Evolutionary conservation across 2,888 invertebrate species (phyloP).

Genomic region (Lasioglossum marginatum): DNA sequence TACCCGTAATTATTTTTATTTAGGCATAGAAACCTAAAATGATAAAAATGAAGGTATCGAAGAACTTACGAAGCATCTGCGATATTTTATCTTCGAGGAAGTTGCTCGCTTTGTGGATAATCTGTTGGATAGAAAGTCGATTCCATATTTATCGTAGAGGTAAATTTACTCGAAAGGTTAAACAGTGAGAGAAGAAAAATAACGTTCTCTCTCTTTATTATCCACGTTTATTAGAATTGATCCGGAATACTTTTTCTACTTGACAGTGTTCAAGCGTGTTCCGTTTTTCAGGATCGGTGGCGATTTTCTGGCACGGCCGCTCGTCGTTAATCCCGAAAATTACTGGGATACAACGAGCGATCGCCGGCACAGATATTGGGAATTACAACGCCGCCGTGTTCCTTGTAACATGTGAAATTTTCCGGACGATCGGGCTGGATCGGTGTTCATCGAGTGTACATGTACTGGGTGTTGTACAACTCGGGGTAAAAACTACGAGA

Average conservation of each 20-base stretch:
- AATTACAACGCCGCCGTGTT: slow-evolving; percentile 18
- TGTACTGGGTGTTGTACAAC: not conserved
- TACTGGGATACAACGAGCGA: slow-evolving; percentile 15
- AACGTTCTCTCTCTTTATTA: not conserved
- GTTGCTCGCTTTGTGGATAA: not conserved
- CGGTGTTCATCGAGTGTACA: not conserved
- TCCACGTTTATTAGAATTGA: not conserved
- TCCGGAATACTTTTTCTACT: no score
- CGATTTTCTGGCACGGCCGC: not conserved
- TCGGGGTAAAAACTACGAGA: not conserved
- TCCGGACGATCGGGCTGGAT: slow-evolving; percentile 22
- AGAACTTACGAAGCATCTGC: not conserved
- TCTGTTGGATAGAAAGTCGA: not conserved
- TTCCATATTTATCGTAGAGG: not conserved
- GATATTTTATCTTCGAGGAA: not conserved
- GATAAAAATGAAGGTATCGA: not conserved
- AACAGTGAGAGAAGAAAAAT: not conserved
- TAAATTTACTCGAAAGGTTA: not conserved
- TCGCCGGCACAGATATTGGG: not conserved
- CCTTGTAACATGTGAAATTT: slow-evolving; percentile 43
- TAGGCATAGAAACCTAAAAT: no score
- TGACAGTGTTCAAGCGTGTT: not conserved
- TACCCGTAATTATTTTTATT: no score
- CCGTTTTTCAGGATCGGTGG: not conserved
- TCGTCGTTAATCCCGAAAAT: slow-evolving; percentile 24